These are phyloP conservation scores for Eulimnadia texana DNA, from an alignment of 1,140 invertebrate genomes.

Conservation along the genomic window DNA sequence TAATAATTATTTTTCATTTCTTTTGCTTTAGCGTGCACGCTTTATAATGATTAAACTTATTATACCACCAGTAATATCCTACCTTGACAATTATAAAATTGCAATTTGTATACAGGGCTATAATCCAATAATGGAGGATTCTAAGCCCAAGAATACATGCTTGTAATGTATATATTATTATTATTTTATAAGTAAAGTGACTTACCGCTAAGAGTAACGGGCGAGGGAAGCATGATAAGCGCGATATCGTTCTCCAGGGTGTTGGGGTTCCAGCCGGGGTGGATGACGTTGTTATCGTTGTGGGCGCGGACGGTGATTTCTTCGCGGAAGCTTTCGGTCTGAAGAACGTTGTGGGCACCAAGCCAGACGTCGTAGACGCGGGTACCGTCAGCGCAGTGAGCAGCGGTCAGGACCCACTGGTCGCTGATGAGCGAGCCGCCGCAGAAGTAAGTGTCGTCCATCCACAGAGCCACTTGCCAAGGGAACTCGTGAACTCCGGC, in stretches of 20 bases:
- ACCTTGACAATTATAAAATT: no score
- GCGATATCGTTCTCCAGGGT: constrained; percentile 38
- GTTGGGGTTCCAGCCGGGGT: constrained; percentile 32
- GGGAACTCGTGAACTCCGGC: constrained; percentile 29
- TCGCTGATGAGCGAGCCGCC: constrained; percentile 36
- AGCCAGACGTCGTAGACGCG: background rate
- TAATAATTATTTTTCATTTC: background rate
- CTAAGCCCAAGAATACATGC: no score
- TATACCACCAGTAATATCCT: no score
- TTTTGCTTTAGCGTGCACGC: background rate
- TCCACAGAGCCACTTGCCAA: constrained; percentile 32
- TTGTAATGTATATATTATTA: background rate
- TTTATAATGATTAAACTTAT: background rate
- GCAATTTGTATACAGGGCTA: no score
- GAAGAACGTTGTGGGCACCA: constrained; percentile 1
- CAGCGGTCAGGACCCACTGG: constrained; percentile 37
- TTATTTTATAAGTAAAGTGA: background rate
- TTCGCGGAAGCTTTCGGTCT: constrained; percentile 10
- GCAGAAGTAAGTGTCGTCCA: constrained; percentile 32
- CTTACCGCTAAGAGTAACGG: constrained; percentile 28
- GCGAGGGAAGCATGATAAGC: constrained; percentile 32
- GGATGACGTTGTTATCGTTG: constrained; percentile 24
- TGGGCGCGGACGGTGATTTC: constrained; percentile 24
- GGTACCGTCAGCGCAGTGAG: constrained; percentile 31
- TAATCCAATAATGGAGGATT: no score